phyloP scores from a whole-genome alignment of 2,888 invertebrate genomes.

The Tenthredo notha region DNA sequence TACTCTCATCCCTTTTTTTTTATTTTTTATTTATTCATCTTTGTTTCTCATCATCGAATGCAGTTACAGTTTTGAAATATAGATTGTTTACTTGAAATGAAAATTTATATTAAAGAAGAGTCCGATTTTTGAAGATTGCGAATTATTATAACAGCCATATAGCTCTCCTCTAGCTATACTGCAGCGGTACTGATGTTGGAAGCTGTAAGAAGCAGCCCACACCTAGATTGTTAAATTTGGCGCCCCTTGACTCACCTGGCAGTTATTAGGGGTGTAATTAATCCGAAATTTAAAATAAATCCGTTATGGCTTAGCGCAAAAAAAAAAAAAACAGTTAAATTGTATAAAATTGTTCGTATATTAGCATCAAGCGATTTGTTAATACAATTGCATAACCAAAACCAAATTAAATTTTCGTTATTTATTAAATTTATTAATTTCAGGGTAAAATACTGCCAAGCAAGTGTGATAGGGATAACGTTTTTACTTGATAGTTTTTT shows the following conservation, averaged over 20 bases:
- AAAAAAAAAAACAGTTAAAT: constrained; percentile 25
- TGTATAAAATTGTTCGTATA: constrained; percentile 31
- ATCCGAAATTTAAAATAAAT: constrained; percentile 42
- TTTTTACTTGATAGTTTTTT: background rate
- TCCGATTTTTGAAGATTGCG: background rate
- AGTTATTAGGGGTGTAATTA: constrained; percentile 62
- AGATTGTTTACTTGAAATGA: background rate
- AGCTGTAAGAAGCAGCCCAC: constrained; percentile 75
- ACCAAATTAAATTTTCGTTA: constrained; percentile 43
- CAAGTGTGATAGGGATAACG: constrained; percentile 63
- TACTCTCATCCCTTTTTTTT: background rate
- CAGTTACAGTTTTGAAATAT: background rate
- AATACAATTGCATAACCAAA: constrained; percentile 41
- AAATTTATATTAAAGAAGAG: background rate
- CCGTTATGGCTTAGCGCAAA: constrained; percentile 15
- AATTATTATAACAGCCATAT: constrained; percentile 56
- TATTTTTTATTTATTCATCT: too few relatives aligned
- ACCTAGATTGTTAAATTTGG: constrained; percentile 65
- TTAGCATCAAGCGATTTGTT: constrained; percentile 37
- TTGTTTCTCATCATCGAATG: too few relatives aligned
- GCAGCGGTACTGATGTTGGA: constrained; percentile 65
- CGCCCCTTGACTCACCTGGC: constrained; percentile 69
- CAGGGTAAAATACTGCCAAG: constrained; percentile 68
- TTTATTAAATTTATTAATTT: constrained; percentile 26
- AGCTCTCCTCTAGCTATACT: constrained; percentile 64